Evolutionary conservation across 2,797 vertebrate genomes (phyloP).

Genomic region (Phoeniculus purpureus): DNA sequence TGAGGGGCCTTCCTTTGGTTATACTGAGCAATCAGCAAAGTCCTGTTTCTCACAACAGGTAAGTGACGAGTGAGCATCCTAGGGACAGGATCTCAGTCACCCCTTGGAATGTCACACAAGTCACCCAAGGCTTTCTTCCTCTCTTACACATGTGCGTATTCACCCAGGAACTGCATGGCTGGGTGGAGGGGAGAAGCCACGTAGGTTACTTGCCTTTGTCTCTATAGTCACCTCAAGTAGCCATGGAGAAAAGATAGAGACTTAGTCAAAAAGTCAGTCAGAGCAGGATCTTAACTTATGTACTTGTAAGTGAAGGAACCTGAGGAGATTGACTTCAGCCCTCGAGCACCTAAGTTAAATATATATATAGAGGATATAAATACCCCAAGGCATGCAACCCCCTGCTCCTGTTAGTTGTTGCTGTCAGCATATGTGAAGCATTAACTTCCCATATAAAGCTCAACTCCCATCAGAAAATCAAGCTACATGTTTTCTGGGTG

Average conservation of each 20-base stretch:
- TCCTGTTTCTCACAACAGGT: slow-evolving; percentile 96
- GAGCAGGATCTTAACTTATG: background rate
- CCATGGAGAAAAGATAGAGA: background rate
- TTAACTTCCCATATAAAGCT: background rate
- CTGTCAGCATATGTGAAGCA: background rate
- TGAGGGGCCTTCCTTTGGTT: slow-evolving; percentile 97
- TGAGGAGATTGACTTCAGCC: background rate
- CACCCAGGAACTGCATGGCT: background rate
- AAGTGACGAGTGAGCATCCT: background rate
- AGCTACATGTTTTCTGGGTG: background rate
- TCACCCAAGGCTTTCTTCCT: background rate
- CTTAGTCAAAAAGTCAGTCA: background rate
- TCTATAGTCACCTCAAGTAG: background rate
- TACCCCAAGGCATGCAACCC: background rate
- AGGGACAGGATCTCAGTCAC: background rate
- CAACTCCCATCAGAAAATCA: background rate
- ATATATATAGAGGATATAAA: background rate
- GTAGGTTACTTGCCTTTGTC: background rate
- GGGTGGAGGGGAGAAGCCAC: background rate
- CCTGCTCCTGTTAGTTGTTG: background rate
- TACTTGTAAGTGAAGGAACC: background rate
- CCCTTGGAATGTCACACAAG: background rate
- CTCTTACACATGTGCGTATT: background rate
- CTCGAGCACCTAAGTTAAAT: background rate
- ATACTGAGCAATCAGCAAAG: slow-evolving; percentile 92